Conservation (phyloP, 2,113 vertebrate genomes). For the Pelobates fuscus region DNA sequence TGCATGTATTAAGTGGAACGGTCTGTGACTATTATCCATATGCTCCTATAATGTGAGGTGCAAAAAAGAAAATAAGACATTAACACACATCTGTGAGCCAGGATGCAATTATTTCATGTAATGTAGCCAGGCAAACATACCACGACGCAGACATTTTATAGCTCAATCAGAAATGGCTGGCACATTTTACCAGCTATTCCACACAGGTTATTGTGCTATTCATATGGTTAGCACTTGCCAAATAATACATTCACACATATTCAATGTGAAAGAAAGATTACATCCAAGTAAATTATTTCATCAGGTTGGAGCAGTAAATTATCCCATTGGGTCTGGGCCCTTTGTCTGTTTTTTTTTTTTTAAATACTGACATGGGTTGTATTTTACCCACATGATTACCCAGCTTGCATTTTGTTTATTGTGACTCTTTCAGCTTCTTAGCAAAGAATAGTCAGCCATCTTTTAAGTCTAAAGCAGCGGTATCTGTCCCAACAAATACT, state of each 20-base stretch:
- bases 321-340: conserved; percentile 8
- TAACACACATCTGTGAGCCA: conserved; percentile 63
- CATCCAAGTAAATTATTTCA: conserved; percentile 46
- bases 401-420: too few relatives aligned
- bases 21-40: conserved; percentile 52
- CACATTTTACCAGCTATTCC: conserved; percentile 61
- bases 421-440: too few relatives aligned
- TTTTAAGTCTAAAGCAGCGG: too few relatives aligned
- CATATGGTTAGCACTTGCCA: conserved; percentile 44
- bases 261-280: conserved; percentile 47
- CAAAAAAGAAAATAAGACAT: conserved; percentile 55
- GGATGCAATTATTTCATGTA: conserved; percentile 62
- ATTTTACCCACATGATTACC: conserved; percentile 10
- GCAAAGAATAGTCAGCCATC: too few relatives aligned
- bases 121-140: conserved; percentile 52
- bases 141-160: conserved; percentile 63
- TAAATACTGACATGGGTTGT: neutral
- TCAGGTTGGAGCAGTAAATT: conserved; percentile 31
- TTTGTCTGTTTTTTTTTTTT: conserved; percentile 30
- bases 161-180: conserved; percentile 57
- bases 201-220: conserved; percentile 41
- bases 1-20: conserved; percentile 32
- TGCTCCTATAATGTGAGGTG: conserved; percentile 54
- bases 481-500: too few relatives aligned
- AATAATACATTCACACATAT: conserved; percentile 51